Percentiles rank a stretch among this genome's conserved stretches.
phyloP scores from a whole-genome alignment of 2,113 vertebrate species.

The Mormyrus iriodes region DNA sequence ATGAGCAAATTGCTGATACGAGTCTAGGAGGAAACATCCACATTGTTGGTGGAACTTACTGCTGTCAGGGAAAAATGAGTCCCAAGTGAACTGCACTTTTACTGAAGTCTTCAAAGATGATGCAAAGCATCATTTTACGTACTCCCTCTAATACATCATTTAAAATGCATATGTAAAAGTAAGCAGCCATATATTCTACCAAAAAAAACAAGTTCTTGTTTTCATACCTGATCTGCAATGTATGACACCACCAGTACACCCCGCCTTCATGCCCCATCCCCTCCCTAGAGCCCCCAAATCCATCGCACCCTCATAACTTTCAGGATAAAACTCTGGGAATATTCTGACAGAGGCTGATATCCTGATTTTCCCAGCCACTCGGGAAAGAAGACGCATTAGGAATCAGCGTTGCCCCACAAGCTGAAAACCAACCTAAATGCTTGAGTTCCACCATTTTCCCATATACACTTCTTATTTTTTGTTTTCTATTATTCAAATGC shows the following conservation, averaged over 20 bases:
- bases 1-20: not conserved
- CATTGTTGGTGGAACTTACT: not conserved
- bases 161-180: not conserved
- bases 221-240: not conserved
- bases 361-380: not conserved
- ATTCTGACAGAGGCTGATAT: not conserved
- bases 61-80: not conserved
- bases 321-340: not conserved
- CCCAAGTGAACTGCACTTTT: not conserved
- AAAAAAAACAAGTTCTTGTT: not conserved
- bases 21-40: not conserved
- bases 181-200: not conserved
- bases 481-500: not conserved
- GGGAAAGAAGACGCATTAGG: not conserved
- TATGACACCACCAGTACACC: not conserved
- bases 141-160: not conserved
- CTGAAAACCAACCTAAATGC: not conserved
- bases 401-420: not conserved
- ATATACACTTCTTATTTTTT: not conserved
- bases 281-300: not conserved
- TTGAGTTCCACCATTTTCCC: not conserved
- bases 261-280: not conserved
- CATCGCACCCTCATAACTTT: not conserved
- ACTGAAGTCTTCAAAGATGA: not conserved
- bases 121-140: not conserved